A percentile compares a stretch with the other conserved stretches of the same genome.
Evolutionary conservation across 2,797 vertebrate species (phyloP).

Genomic region (Malurus splendens): DNA sequence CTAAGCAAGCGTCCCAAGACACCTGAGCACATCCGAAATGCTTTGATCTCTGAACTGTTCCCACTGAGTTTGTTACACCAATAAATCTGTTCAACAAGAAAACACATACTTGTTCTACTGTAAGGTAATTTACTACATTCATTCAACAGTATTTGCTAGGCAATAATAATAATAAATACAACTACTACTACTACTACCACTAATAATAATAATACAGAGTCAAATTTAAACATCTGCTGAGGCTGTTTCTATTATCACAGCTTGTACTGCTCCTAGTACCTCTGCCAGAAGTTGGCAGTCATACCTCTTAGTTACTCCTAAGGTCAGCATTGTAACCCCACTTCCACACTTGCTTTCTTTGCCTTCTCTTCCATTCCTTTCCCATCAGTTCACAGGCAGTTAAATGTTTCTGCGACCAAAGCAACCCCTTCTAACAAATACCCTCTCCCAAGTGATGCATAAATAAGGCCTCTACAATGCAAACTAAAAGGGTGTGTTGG

Average conservation of each 20-base stretch:
- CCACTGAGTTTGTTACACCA: not conserved
- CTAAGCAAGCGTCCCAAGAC: not conserved
- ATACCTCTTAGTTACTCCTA: not conserved
- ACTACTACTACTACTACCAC: too few relatives aligned
- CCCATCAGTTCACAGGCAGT: not conserved
- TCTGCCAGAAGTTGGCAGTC: not conserved
- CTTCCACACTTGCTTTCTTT: not conserved
- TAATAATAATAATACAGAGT: not conserved
- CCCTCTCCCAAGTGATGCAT: not conserved
- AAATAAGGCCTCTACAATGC: not conserved
- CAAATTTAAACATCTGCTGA: not conserved
- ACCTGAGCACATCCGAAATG: not conserved
- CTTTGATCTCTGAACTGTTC: not conserved
- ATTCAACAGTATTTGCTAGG: not conserved
- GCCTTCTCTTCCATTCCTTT: not conserved
- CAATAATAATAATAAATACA: accelerated
- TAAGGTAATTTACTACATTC: not conserved
- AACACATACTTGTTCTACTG: not conserved
- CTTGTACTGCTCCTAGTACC: not conserved
- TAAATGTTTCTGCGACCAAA: not conserved
- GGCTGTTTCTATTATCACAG: not conserved
- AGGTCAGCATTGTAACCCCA: not conserved
- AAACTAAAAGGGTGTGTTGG: not conserved
- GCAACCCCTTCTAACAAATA: not conserved
- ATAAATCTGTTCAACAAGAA: not conserved